Base-by-base conservation (phyloP, 2,888 invertebrate genomes). In the Erebia palarica region DNA sequence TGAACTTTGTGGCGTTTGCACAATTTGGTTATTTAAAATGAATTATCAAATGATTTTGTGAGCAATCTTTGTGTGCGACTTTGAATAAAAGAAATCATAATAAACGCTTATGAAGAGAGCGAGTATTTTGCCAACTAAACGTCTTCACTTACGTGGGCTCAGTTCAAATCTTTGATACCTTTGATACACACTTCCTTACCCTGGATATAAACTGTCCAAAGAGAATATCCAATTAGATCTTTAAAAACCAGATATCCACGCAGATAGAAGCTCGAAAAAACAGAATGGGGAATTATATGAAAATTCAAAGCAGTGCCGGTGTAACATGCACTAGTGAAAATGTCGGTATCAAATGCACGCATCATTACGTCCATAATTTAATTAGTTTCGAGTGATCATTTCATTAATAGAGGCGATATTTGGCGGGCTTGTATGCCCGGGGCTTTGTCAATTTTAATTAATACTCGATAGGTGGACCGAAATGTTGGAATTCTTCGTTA, bases 391-490 rank as follows among this genome's bases (percentile, higher is more conserved):
- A 92, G 92, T 92, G 92, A 92, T 92, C 90, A 91, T 91, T 91
- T 87, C 90, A 90, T 91, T 91, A 91, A 90, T 91, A 92, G 88
- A 90, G 87, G 86, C 86, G 89, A 92, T 92, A 92, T 92, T 92
- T 91, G 91, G 89, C 86, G 84, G 85, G 84, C 86, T 86, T 86
- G 84, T 82, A 80, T 82, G 86, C 86, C 82, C 83, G 86, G 83
- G 89, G 91, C 92, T 91, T 91, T 92, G 92, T 92, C 92, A 91
- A 91, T 92, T 92, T 93, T 93, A 93, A 93, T 93, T 92, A 92
- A 90, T 88, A 81, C 86, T 82, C 85, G 87, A 91, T 92, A 92
- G 90, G 92, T 91, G 90, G 87, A 88, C 88, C 88, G 89, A 91
- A 92, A 92, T 92, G 91, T 92, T 90, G 90, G 85, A 92, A 93